Evolutionary conservation across 2,888 invertebrate species (phyloP), one percentile per base, ranked within the genome.

Genomic region (Venustoraphidia nigricollis): DNA sequence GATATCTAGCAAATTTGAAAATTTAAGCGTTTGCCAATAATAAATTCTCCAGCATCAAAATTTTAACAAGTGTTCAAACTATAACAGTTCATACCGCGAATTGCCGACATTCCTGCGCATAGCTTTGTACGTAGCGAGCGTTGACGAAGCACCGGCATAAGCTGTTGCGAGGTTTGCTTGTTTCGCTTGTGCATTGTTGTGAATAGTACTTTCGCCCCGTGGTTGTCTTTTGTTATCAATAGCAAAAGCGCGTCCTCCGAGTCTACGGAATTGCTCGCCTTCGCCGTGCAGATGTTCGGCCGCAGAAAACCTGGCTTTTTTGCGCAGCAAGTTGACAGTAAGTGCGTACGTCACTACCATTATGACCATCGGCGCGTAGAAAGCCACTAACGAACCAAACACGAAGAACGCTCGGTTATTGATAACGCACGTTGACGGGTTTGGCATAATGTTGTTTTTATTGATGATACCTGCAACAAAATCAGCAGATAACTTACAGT

Each of bases 351-450:
- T 89, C 49, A 89, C 80, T 52, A 93, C 85, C 95, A 96, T 95
- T 57, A 90, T 88, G 55, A 91, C 72, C 82, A 95, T 90, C 6
- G 95, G 95, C 55, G 95, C 84, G 72, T 94, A 93, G 70, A 96
- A 96, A 36, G 94, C 90, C 49, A 91, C 83, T 61, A 93, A 69
- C 0, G 93, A 94, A 14, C 94, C 95, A 65, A 91, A 89, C 46
- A 92, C 83, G 75, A 89, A 88, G 67, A 89, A 89, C 35, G 84
- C 75, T 4, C 86, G 71, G 66, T 89, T 88, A 71, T 88, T 88
- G 64, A 89, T 89, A 51, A 83, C 84, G 65, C 89, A 89, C 49
- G 76, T 66, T 40, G 78, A 74, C 41, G 81, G 77, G 46, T 79
- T 75, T 8, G 88, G 88, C 85, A 88, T 88, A 57, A 88, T 86